phyloP scores from a whole-genome alignment of 1,140 invertebrate species.

The Dreissena rostriformis region DNA sequence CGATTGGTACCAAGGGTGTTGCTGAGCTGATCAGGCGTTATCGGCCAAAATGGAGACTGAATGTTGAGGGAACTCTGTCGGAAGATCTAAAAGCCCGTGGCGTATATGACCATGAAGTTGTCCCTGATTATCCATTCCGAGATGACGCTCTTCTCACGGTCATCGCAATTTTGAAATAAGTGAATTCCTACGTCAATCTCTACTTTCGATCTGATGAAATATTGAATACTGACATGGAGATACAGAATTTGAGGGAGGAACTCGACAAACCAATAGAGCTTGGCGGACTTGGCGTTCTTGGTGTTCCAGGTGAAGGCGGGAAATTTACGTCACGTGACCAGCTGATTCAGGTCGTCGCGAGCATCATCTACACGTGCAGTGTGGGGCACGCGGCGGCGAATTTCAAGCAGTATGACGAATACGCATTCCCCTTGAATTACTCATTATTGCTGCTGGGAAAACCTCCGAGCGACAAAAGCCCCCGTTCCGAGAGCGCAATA shows the following conservation, averaged over 20 bases:
- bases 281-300: conserved; percentile 74
- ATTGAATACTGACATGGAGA: conserved; percentile 70
- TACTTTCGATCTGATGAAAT: conserved; percentile 6
- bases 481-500: background rate
- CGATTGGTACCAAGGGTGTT: background rate
- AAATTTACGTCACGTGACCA: conserved; percentile 68
- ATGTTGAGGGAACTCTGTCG: background rate
- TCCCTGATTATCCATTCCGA: conserved; percentile 81
- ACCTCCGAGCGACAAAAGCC: conserved; percentile 75
- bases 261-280: conserved; percentile 66
- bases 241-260: conserved; percentile 78
- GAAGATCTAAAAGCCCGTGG: conserved; percentile 10
- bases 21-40: background rate
- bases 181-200: background rate
- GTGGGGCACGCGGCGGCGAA: conserved; percentile 81
- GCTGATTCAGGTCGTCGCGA: conserved; percentile 72
- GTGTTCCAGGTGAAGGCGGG: conserved; percentile 70
- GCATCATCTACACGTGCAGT: conserved; percentile 79
- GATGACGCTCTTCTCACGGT: conserved; percentile 78
- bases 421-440: conserved; percentile 81
- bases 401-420: conserved; percentile 75
- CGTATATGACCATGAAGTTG: conserved; percentile 51
- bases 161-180: conserved; percentile 67
- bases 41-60: background rate
- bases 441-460: conserved; percentile 75